These are phyloP conservation scores for Darevskia mixta DNA, from an alignment of 2,797 vertebrate species.

Conservation along the genomic window DNA sequence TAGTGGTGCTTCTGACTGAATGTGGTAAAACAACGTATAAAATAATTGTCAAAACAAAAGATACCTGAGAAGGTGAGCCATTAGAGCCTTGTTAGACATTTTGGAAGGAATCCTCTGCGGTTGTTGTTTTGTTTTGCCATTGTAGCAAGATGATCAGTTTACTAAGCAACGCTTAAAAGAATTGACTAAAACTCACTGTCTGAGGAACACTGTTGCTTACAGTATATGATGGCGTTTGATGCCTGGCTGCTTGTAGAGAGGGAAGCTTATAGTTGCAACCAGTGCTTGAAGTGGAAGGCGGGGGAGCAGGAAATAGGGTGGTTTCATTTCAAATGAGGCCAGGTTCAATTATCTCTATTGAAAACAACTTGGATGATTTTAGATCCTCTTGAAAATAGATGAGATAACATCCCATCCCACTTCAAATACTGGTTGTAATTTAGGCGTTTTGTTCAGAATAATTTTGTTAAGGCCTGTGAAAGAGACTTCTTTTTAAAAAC, in stretches of 20 bases:
- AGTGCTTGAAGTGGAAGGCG: neutral
- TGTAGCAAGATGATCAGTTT: neutral
- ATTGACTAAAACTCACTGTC: neutral
- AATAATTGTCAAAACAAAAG: slow-evolving; percentile 7
- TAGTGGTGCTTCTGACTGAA: slow-evolving; percentile 23
- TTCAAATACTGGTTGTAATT: neutral
- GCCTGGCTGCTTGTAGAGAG: neutral
- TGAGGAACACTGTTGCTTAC: neutral
- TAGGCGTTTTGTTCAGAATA: slow-evolving; percentile 8
- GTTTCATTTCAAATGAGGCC: neutral
- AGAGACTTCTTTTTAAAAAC: neutral
- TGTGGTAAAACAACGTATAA: slow-evolving; percentile 7
- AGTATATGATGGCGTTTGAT: slow-evolving; percentile 30
- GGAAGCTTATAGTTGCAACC: neutral
- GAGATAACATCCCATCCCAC: neutral
- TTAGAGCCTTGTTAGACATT: neutral
- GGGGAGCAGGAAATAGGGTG: neutral
- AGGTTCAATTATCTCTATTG: neutral
- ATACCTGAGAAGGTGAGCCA: slow-evolving; percentile 19
- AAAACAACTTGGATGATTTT: neutral
- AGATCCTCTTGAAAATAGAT: neutral
- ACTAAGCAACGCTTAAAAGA: neutral
- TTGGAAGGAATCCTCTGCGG: neutral
- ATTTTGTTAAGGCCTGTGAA: neutral
- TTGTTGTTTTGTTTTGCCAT: neutral